Percentiles rank a stretch among this genome's conserved stretches.
These are phyloP conservation scores for Perodicticus potto DNA, from an alignment of 2,797 vertebrate species.

Conservation along the genomic window DNA sequence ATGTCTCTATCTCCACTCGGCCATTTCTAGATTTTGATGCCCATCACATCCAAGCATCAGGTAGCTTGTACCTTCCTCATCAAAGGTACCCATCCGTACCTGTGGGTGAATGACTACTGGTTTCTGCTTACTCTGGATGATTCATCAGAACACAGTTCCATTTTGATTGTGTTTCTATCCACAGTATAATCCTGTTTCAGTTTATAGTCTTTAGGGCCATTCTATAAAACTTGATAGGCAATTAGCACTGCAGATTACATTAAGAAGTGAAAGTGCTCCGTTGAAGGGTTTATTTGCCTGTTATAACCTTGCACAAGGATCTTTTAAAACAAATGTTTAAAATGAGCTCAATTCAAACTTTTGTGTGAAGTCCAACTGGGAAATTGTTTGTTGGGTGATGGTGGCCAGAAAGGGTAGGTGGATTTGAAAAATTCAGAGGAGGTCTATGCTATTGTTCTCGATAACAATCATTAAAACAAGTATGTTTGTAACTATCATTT, in stretches of 20 bases:
- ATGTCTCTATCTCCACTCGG: not conserved
- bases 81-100: not conserved
- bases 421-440: not conserved
- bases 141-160: not conserved
- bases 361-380: not conserved
- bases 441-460: not conserved
- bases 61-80: not conserved
- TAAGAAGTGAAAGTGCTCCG: not conserved
- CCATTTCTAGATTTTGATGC: not conserved
- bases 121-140: not conserved
- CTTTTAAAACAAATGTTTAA: too few species aligned
- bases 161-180: not conserved
- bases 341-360: not conserved
- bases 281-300: too few species aligned
- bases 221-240: not conserved
- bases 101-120: not conserved
- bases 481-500: not conserved
- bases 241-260: not conserved
- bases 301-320: too few species aligned
- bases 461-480: not conserved
- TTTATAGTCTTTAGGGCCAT: not conserved
- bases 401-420: not conserved
- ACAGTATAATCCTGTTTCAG: conserved; percentile 11
- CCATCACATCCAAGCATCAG: not conserved
- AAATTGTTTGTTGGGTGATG: not conserved